These are phyloP conservation scores for Arion vulgaris DNA, from an alignment of 1,140 invertebrate species.

Conservation along the genomic window DNA sequence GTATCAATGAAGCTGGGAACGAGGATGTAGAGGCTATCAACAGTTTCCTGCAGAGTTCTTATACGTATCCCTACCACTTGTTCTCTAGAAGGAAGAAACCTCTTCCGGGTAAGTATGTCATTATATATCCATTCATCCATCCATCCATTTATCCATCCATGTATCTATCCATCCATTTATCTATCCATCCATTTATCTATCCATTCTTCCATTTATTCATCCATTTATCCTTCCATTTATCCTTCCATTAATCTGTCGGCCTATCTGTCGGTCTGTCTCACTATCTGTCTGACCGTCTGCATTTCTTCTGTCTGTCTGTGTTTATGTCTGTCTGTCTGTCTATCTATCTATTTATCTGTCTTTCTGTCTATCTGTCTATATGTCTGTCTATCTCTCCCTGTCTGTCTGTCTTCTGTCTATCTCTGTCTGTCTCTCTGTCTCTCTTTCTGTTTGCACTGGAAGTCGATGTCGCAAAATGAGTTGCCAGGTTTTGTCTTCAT, in stretches of 20 bases:
- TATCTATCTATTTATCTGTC: neutral
- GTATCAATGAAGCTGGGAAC: neutral
- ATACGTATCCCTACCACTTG: conserved; percentile 29
- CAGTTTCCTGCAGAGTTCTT: conserved; percentile 12
- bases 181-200: conserved; percentile 1
- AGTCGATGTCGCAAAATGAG: no score
- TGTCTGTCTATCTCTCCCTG: neutral
- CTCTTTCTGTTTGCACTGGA: no score
- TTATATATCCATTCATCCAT: neutral
- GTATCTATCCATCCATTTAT: neutral
- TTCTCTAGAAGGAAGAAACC: conserved; percentile 34
- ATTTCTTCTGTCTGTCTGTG: neutral
- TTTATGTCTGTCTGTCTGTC: neutral
- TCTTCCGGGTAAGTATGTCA: conserved; percentile 9
- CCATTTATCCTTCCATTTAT: neutral
- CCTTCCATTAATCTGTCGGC: neutral
- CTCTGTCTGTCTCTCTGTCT: neutral
- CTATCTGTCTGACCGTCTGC: neutral
- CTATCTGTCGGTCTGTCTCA: neutral
- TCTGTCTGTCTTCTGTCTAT: neutral
- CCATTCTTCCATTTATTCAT: neutral
- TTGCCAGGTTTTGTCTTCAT: no score
- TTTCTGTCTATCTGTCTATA: neutral
- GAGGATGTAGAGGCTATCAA: conserved; percentile 27
- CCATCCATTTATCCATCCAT: neutral